These are phyloP conservation scores for Microcebus ravelobensis DNA, from an alignment of 2,113 vertebrate genomes.

Conservation along the genomic window DNA sequence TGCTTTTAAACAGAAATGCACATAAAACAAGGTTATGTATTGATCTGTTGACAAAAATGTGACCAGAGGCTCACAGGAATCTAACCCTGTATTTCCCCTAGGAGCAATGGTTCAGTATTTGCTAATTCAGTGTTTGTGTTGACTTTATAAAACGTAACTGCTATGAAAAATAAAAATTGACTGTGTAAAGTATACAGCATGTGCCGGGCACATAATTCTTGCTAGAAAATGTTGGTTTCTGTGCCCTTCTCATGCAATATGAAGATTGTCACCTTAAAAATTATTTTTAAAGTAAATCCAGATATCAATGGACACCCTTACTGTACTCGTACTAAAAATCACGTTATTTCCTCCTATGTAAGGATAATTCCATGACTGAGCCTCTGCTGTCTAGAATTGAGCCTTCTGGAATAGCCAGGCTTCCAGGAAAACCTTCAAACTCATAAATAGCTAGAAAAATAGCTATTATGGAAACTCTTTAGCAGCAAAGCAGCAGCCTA, in stretches of 20 bases:
- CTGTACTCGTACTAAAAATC: neutral
- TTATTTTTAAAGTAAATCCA: neutral
- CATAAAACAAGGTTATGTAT: neutral
- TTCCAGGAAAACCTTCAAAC: constrained; percentile 3
- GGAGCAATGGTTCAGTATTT: neutral
- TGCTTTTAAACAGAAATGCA: neutral
- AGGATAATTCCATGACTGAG: neutral
- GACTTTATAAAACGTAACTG: neutral
- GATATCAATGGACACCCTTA: neutral
- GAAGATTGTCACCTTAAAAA: neutral
- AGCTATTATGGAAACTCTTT: neutral
- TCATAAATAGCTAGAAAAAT: neutral
- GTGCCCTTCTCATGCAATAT: neutral
- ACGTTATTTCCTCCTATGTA: neutral
- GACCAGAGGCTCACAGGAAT: neutral
- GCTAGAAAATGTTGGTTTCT: neutral
- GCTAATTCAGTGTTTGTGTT: neutral
- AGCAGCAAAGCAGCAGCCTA: neutral
- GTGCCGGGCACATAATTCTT: neutral
- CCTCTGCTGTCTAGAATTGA: neutral
- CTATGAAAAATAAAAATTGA: neutral
- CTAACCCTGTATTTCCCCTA: neutral
- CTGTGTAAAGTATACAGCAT: neutral
- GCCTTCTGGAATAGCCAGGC: neutral
- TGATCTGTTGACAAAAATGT: neutral